These are phyloP conservation scores for Caenorhabditis latens DNA, from an alignment of 1,140 invertebrate genomes.

Conservation along the genomic window DNA sequence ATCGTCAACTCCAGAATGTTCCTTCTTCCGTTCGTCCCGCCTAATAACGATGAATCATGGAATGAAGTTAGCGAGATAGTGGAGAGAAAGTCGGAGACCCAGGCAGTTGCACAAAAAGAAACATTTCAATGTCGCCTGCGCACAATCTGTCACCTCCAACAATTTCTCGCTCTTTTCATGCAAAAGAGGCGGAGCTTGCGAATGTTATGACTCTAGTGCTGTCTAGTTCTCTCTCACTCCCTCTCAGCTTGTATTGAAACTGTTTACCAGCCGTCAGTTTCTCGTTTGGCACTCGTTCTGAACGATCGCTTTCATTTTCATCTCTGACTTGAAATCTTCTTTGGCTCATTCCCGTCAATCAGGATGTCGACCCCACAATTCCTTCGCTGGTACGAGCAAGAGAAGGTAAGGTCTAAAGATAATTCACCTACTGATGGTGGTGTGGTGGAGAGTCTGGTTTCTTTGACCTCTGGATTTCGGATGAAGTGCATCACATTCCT, in stretches of 20 bases:
- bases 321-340: background rate
- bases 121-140: constrained; percentile 39
- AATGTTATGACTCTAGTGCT: constrained; percentile 27
- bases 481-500: too few relatives aligned
- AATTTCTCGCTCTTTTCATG: background rate
- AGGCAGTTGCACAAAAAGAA: constrained; percentile 45
- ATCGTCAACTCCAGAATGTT: background rate
- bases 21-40: background rate
- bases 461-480: too few relatives aligned
- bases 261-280: constrained; percentile 46
- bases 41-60: constrained; percentile 30
- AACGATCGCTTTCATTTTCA: constrained; percentile 14
- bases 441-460: too few relatives aligned
- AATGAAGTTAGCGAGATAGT: background rate
- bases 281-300: constrained; percentile 10
- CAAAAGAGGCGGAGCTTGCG: constrained; percentile 25
- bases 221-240: constrained; percentile 16
- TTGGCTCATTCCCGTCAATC: background rate
- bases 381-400: constrained; percentile 28
- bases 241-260: constrained; percentile 41
- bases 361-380: constrained; percentile 15
- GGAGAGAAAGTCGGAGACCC: background rate
- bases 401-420: background rate
- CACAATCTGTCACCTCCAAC: background rate
- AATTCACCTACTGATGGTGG: too few relatives aligned